phyloP scores from a whole-genome alignment of 1,140 invertebrate genomes.

The Caenorhabditis inopinata region DNA sequence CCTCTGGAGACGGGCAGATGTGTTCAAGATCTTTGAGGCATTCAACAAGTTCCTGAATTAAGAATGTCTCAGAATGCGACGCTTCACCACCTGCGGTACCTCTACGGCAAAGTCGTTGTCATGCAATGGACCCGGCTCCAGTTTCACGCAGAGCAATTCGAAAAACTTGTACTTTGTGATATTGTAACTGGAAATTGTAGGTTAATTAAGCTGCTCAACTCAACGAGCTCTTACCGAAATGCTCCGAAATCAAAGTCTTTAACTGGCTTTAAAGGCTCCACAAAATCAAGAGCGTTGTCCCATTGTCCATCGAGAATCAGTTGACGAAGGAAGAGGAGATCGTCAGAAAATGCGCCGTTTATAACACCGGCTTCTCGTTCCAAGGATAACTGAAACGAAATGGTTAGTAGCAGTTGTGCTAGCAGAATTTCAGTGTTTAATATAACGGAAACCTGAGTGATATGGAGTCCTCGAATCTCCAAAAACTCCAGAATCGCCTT shows the following conservation, averaged over 20 bases:
- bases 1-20: slow-evolving; percentile 84
- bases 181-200: slow-evolving; percentile 72
- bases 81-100: slow-evolving; percentile 54
- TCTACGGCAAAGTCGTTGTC: slow-evolving; percentile 87
- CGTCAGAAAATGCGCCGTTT: slow-evolving; percentile 84
- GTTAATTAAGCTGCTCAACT: neutral
- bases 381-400: slow-evolving; percentile 77
- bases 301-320: slow-evolving; percentile 93
- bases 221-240: slow-evolving; percentile 69
- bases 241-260: slow-evolving; percentile 75
- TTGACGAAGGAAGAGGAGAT: slow-evolving; percentile 86
- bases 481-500: slow-evolving; percentile 87
- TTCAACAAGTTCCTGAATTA: slow-evolving; percentile 78
- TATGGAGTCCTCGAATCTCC: slow-evolving; percentile 79
- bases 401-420: too few relatives aligned
- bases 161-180: slow-evolving; percentile 90
- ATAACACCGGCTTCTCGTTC: slow-evolving; percentile 92
- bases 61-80: neutral
- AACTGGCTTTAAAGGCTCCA: slow-evolving; percentile 83
- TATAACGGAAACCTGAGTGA: slow-evolving; percentile 67
- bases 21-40: slow-evolving; percentile 82
- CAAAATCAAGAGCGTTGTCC: slow-evolving; percentile 94
- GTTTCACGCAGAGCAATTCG: slow-evolving; percentile 88
- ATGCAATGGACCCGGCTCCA: slow-evolving; percentile 75
- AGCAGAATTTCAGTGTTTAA: too few relatives aligned